Evolutionary conservation across 2,888 invertebrate species (phyloP).

Genomic region (Ganaspis brasiliensis): DNA sequence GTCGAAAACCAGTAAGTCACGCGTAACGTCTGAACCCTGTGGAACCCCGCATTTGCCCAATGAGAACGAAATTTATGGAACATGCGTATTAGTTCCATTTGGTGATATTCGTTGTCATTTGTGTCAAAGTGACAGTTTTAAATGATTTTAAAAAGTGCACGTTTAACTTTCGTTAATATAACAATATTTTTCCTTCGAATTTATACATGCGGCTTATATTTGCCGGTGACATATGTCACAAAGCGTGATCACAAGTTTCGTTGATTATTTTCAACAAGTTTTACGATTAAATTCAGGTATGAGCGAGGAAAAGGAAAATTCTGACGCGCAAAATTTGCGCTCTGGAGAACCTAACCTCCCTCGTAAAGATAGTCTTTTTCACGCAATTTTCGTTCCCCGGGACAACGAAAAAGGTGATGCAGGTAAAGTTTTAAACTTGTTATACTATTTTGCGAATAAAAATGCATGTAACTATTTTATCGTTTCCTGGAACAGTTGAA

Average conservation of each 20-base stretch:
- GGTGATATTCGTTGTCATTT: too few relatives aligned
- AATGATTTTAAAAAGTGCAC: too few relatives aligned
- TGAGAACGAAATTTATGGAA: too few relatives aligned
- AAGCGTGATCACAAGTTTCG: slow-evolving; percentile 51
- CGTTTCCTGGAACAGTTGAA: neutral
- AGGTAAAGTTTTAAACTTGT: slow-evolving; percentile 23
- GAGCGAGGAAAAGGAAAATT: slow-evolving; percentile 60
- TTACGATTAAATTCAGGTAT: slow-evolving; percentile 56
- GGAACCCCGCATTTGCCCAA: too few relatives aligned
- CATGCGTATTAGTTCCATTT: too few relatives aligned
- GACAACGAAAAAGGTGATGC: slow-evolving; percentile 47
- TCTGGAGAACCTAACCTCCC: slow-evolving; percentile 43
- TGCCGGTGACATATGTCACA: slow-evolving; percentile 57
- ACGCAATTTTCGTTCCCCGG: slow-evolving; percentile 73
- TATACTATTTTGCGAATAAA: neutral
- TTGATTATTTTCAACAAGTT: slow-evolving; percentile 53
- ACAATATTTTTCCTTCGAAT: neutral
- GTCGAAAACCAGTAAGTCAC: too few relatives aligned
- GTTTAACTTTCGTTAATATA: too few relatives aligned
- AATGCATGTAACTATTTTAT: neutral
- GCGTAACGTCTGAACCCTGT: too few relatives aligned
- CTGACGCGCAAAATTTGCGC: slow-evolving; percentile 46
- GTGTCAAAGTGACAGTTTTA: too few relatives aligned
- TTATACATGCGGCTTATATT: slow-evolving; percentile 30
- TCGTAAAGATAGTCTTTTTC: slow-evolving; percentile 63